Percentiles rank a stretch among this genome's conserved stretches.
phyloP scores from a whole-genome alignment of 2,113 vertebrate species.

The Pterocles gutturalis region DNA sequence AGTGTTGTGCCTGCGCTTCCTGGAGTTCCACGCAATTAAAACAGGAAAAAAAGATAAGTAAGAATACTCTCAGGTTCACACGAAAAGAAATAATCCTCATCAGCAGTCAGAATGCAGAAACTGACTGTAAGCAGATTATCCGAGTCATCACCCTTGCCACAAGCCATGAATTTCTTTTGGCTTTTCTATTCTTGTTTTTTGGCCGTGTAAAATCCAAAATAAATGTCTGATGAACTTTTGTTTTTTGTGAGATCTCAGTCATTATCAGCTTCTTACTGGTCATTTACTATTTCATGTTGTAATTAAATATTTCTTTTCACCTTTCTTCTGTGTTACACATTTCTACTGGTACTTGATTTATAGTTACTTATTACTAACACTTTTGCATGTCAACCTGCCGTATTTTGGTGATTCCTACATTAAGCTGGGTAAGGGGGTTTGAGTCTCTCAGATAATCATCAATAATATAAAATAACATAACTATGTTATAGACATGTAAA shows the following conservation, averaged over 20 bases:
- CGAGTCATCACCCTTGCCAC: not conserved
- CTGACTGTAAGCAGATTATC: not conserved
- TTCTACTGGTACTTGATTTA: not conserved
- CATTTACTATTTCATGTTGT: not conserved
- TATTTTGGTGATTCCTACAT: not conserved
- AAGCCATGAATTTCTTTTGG: not conserved
- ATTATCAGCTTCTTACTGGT: not conserved
- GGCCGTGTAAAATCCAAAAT: not conserved
- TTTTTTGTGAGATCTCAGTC: not conserved
- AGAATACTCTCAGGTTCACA: not conserved
- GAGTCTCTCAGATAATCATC: not conserved
- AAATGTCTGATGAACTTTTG: not conserved
- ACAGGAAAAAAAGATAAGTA: not conserved
- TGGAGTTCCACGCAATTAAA: not conserved
- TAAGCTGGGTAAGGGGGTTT: rapidly evolving
- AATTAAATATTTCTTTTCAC: not conserved
- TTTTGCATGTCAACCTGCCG: not conserved
- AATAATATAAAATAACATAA: not conserved
- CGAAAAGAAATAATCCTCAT: not conserved
- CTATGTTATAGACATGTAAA: not conserved
- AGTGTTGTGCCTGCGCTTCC: not conserved
- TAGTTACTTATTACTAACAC: not conserved
- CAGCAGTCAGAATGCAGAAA: not conserved
- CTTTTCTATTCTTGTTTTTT: not conserved
- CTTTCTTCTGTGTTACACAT: not conserved